phyloP scores from a whole-genome alignment of 2,888 invertebrate species.

The Blera fallax region DNA sequence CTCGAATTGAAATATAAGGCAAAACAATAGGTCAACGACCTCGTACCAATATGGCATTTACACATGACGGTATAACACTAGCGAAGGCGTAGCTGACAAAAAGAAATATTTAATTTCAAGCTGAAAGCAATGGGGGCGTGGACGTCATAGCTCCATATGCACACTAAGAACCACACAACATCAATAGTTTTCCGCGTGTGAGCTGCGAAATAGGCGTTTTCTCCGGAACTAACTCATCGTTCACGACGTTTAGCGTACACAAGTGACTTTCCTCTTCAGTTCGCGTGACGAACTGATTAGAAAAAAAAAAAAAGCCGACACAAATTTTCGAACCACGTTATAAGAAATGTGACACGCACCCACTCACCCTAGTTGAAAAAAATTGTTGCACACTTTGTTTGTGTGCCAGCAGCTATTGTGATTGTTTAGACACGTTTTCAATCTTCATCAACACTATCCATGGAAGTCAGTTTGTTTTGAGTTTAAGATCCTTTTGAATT shows the following conservation, averaged over 20 bases:
- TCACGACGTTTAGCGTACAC: conserved; percentile 70
- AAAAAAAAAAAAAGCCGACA: background rate
- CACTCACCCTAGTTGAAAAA: background rate
- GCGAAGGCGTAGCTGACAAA: conserved; percentile 54
- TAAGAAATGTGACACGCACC: conserved; percentile 58
- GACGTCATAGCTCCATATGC: conserved; percentile 42
- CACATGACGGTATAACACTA: background rate
- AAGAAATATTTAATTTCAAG: conserved; percentile 53
- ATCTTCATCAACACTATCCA: background rate
- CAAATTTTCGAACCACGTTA: conserved; percentile 33
- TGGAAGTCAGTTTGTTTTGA: background rate
- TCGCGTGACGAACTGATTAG: conserved; percentile 68
- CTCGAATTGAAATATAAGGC: background rate
- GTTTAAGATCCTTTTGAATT: no score
- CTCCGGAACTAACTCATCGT: conserved; percentile 69
- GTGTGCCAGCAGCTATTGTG: background rate
- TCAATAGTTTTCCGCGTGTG: conserved; percentile 5
- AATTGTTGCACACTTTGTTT: conserved; percentile 13
- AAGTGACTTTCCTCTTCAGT: conserved; percentile 68
- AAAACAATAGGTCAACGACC: background rate
- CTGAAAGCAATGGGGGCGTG: conserved; percentile 62
- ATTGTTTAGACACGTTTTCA: background rate
- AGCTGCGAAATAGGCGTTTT: conserved; percentile 65
- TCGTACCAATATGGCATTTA: background rate
- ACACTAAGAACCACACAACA: background rate